Base-by-base conservation (phyloP, 2,113 vertebrate species). In the Falcunculus frontatus region DNA sequence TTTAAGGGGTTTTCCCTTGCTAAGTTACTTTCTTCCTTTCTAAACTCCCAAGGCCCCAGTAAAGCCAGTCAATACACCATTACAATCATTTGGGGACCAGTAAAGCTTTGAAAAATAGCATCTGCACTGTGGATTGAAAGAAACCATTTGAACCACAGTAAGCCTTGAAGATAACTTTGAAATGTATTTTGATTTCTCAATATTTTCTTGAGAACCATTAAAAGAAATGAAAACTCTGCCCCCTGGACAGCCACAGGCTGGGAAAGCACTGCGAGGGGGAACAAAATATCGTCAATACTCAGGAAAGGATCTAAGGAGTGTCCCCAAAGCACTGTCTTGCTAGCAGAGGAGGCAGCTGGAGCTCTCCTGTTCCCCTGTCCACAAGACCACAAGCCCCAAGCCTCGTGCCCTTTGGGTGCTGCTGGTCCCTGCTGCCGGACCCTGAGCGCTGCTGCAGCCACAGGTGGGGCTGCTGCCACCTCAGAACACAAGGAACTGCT, bases 61-160 rank as follows among this genome's bases (percentile, higher is more conserved):
- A 91, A 91, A 97, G 92, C 78, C 90, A 97, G 97, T 95, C 96
- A 97, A 90, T 93, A 65, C 19, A 20, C 63, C 90, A 69, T 93
- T 97, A 95, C 94, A 97, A 49, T 81, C 95, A 95, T 87, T 79
- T 78, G 84, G 95, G 94, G 96, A 97, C 95, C 89, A 91, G 96
- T 96, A 98, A 97, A 96, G 91, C 95, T 96, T 80, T 95, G 95
- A 97, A 95, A 97, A 96, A 97, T n/a, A 89, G 70, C 87, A 53
- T 90, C 94, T 93, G 89, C 56, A 9, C 52, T 39, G 68, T n/a
- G 73, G 88, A 97, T 97, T 97, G 97, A 94, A 83, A 93, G 96
- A 93, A 97, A 96, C 41, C 64, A 44, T 96, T 96, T 93, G 97
- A 97, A 97, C 95, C 57, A 83, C 74, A 67, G 82, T 55, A 87